Conservation (phyloP, 2,888 invertebrate genomes). For the Syrista parreyssii region DNA sequence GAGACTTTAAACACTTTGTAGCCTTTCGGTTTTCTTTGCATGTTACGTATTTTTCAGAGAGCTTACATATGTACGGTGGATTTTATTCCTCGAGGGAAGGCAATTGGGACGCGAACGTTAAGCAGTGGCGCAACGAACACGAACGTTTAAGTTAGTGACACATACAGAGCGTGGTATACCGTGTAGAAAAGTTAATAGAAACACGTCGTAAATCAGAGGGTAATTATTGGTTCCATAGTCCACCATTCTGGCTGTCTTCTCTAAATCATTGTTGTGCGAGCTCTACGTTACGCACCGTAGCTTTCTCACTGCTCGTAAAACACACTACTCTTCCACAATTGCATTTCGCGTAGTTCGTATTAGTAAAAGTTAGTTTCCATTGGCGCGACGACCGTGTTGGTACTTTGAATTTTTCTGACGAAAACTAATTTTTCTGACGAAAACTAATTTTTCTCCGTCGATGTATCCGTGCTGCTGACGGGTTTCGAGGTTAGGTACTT, state of each 20-base stretch:
- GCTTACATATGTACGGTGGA: not conserved
- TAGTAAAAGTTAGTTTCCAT: not conserved
- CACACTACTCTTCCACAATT: not conserved
- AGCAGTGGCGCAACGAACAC: not conserved
- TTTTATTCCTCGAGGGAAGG: not conserved
- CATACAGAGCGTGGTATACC: not conserved
- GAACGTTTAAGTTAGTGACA: not conserved
- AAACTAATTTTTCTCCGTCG: too few species aligned
- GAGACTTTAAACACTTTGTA: not conserved
- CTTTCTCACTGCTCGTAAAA: not conserved
- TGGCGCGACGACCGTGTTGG: not conserved
- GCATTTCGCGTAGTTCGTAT: not conserved
- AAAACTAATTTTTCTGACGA: too few species aligned
- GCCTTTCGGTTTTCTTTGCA: not conserved
- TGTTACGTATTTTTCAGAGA: not conserved
- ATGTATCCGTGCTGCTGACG: too few species aligned
- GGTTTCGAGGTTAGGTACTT: too few species aligned
- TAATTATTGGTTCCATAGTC: not conserved
- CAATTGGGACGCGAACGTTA: not conserved
- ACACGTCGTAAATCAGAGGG: not conserved
- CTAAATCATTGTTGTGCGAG: not conserved
- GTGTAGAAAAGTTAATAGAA: not conserved
- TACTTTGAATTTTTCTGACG: not conserved
- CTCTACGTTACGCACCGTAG: not conserved
- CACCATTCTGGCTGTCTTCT: not conserved